A percentile compares a stretch with the other conserved stretches of the same genome.
Evolutionary conservation across 2,113 vertebrate genomes (phyloP).

Genomic region (Sceloporus undulatus): DNA sequence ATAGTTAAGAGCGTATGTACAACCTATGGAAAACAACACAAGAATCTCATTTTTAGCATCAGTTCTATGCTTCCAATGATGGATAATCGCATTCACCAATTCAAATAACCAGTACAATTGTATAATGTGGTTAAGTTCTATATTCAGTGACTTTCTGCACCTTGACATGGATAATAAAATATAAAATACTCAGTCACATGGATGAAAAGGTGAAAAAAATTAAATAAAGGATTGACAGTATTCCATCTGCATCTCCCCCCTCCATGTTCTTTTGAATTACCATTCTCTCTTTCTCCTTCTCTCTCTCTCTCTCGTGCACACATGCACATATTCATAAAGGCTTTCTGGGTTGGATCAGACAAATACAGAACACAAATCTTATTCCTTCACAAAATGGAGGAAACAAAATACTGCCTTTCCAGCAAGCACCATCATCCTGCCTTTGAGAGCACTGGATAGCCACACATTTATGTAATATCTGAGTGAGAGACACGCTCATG

Average conservation of each 20-base stretch:
- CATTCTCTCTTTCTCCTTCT: background rate
- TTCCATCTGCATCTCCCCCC: background rate
- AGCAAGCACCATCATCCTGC: background rate
- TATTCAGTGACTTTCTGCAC: conserved; percentile 20
- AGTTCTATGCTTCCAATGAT: background rate
- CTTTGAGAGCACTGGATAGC: background rate
- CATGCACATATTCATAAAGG: background rate
- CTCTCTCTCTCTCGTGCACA: conserved; percentile 34
- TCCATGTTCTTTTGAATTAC: conserved; percentile 33
- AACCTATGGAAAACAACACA: background rate
- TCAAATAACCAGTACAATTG: background rate
- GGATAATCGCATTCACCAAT: background rate
- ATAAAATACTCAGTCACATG: background rate
- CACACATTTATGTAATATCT: background rate
- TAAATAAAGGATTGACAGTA: background rate
- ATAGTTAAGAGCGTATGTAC: background rate
- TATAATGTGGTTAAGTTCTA: conserved; percentile 12
- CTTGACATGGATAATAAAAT: background rate
- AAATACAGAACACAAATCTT: background rate
- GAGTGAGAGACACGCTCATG: background rate
- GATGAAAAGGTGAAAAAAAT: background rate
- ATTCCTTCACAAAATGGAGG: background rate
- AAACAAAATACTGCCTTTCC: background rate
- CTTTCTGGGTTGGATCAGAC: background rate
- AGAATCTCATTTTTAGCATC: background rate